A percentile compares a stretch with the other conserved stretches of the same genome.
Conservation (phyloP, 2,888 invertebrate species). For the Plebejus anna region DNA sequence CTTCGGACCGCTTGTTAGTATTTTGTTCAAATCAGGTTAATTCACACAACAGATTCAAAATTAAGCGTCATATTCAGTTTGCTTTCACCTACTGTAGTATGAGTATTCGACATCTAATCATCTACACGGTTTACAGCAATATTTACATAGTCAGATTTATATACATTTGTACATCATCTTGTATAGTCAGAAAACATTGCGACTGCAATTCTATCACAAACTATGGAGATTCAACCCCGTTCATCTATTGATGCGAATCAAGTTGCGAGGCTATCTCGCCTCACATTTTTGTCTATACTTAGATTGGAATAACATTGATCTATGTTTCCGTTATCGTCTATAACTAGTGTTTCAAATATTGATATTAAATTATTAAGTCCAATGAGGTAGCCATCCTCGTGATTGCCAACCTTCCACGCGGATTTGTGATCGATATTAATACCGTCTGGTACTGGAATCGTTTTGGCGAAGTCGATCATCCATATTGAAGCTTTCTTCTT, state of each 20-base stretch:
- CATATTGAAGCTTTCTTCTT: slow-evolving; percentile 92
- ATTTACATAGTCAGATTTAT: slow-evolving; percentile 30
- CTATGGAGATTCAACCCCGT: slow-evolving; percentile 37
- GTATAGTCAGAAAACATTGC: slow-evolving; percentile 24
- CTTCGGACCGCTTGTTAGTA: slow-evolving; percentile 25
- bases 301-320: slow-evolving; percentile 59
- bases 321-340: slow-evolving; percentile 67
- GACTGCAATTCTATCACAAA: slow-evolving; percentile 33
- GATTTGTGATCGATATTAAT: slow-evolving; percentile 88
- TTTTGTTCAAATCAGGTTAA: slow-evolving; percentile 29
- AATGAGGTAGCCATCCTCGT: slow-evolving; percentile 96
- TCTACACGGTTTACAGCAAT: slow-evolving; percentile 27
- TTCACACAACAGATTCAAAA: slow-evolving; percentile 25
- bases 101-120: slow-evolving; percentile 29
- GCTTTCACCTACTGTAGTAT: slow-evolving; percentile 30
- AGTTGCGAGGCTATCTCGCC: slow-evolving; percentile 68
- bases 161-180: slow-evolving; percentile 31
- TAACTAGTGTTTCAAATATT: slow-evolving; percentile 85
- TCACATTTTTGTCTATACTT: slow-evolving; percentile 61
- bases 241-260: slow-evolving; percentile 49
- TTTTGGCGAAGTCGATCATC: slow-evolving; percentile 99
- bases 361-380: slow-evolving; percentile 94
- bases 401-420: slow-evolving; percentile 96
- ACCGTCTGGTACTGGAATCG: slow-evolving; percentile 88
- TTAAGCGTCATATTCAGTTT: slow-evolving; percentile 25